Conservation (phyloP, 2,113 vertebrate genomes). For the Steatornis caripensis region DNA sequence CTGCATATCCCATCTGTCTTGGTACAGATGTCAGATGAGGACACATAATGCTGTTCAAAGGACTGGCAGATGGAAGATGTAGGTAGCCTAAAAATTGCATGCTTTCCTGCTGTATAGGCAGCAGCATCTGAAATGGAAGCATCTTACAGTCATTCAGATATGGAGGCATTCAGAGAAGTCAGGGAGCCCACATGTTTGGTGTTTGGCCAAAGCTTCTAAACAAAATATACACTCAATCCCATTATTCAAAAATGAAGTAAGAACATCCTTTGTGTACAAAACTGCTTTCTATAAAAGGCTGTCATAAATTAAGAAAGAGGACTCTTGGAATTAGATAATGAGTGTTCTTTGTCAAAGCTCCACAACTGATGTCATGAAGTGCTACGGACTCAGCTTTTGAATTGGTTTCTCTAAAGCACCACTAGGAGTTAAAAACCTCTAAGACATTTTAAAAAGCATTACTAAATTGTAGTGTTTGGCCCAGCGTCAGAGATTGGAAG, state of each 20-base stretch:
- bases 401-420: neutral
- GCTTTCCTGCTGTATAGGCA: neutral
- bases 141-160: neutral
- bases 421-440: neutral
- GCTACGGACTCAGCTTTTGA: neutral
- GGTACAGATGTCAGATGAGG: neutral
- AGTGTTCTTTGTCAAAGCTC: neutral
- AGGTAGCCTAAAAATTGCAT: neutral
- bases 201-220: neutral
- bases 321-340: neutral
- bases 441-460: neutral
- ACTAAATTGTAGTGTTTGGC: neutral
- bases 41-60: neutral
- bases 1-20: neutral
- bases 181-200: neutral
- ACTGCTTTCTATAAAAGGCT: neutral
- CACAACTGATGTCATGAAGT: accelerated
- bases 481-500: neutral
- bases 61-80: neutral
- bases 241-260: neutral
- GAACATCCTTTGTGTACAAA: neutral
- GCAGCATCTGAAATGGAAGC: neutral
- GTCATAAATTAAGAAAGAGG: neutral
- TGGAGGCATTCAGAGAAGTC: neutral
- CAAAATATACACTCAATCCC: neutral